Percentiles rank a stretch among this genome's conserved stretches.
These are phyloP conservation scores for Lepidothrix coronata DNA, from an alignment of 2,113 vertebrate genomes.

Conservation along the genomic window DNA sequence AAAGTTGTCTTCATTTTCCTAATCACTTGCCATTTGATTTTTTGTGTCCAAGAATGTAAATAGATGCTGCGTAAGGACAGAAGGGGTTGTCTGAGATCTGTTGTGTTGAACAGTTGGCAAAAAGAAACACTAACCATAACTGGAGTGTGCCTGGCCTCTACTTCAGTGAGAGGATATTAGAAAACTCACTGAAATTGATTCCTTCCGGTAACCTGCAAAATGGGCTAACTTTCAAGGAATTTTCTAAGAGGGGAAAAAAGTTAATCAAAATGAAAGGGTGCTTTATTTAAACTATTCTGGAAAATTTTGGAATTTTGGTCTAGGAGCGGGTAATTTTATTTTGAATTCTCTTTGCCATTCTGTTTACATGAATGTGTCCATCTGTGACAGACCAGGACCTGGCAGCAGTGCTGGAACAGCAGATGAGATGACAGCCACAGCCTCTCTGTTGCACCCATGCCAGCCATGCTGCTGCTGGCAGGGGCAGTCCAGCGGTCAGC, in stretches of 20 bases:
- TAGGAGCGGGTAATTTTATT: not conserved
- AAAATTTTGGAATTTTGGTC: not conserved
- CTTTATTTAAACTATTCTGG: not conserved
- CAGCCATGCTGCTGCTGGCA: fast-evolving
- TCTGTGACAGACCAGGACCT: not conserved
- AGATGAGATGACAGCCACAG: not conserved
- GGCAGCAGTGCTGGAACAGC: not conserved
- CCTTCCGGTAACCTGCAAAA: not conserved
- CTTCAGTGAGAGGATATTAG: not conserved
- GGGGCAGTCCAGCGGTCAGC: not conserved
- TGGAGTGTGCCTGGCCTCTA: not conserved
- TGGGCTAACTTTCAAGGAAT: not conserved
- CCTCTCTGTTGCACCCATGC: fast-evolving
- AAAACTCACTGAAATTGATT: not conserved
- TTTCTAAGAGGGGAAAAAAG: not conserved
- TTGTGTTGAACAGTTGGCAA: not conserved
- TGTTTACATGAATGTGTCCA: not conserved
- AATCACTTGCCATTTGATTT: not conserved
- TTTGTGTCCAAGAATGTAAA: not conserved
- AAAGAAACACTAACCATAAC: not conserved
- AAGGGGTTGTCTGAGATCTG: not conserved
- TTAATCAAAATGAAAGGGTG: not conserved
- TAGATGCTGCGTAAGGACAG: not conserved
- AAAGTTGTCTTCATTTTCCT: not conserved
- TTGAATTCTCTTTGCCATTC: not conserved